Evolutionary conservation across 2,113 vertebrate species (phyloP).

Genomic region (Siphamia tubifer): DNA sequence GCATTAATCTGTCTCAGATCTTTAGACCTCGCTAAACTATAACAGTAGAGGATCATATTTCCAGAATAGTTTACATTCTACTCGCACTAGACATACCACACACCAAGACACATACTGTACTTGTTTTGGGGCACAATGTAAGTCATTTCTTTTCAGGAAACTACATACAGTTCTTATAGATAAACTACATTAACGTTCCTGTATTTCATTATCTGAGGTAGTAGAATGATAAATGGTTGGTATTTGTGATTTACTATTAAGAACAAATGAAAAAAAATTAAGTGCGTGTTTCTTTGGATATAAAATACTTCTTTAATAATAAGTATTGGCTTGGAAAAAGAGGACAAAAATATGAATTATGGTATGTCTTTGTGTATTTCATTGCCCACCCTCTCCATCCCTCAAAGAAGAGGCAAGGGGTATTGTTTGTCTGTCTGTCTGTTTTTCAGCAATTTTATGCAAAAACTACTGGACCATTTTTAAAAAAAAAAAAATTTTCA

Average conservation of each 20-base stretch:
- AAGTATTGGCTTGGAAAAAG: too few relatives aligned
- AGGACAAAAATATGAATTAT: background rate
- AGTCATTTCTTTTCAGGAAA: background rate
- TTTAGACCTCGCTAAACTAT: conserved; percentile 27
- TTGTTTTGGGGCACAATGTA: background rate
- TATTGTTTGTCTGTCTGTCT: too few relatives aligned
- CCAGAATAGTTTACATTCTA: conserved; percentile 63
- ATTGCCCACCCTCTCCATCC: too few relatives aligned
- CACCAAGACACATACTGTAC: background rate
- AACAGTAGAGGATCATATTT: conserved; percentile 49
- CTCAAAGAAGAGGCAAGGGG: too few relatives aligned
- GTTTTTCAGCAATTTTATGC: too few relatives aligned
- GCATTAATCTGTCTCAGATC: conserved; percentile 33
- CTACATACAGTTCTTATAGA: background rate
- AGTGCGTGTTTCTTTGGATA: too few relatives aligned
- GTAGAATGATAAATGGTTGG: too few relatives aligned
- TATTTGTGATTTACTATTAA: too few relatives aligned
- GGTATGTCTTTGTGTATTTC: background rate
- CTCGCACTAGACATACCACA: conserved; percentile 55
- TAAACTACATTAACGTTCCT: background rate
- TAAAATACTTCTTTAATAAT: too few relatives aligned
- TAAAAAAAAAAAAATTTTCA: too few relatives aligned
- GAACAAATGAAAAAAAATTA: too few relatives aligned
- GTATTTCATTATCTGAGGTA: background rate
- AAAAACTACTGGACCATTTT: too few relatives aligned